phyloP scores from a whole-genome alignment of 2,888 invertebrate species.

The Xanthia icteritia region DNA sequence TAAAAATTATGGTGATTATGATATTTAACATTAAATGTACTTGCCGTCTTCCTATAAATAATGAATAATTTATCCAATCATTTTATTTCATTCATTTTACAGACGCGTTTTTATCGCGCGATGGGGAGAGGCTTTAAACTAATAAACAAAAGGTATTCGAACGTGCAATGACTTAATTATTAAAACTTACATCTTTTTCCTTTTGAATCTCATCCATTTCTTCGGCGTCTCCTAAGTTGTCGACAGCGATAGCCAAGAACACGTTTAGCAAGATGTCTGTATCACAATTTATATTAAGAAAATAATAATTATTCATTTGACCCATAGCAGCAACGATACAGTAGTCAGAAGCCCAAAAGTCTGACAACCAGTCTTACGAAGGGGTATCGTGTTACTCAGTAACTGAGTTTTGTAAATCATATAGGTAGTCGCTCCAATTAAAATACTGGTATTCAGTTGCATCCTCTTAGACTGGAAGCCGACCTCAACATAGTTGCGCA shows the following conservation, averaged over 20 bases:
- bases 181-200: slow-evolving; percentile 92
- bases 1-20: not conserved
- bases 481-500: not conserved
- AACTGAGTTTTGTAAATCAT: not conserved
- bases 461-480: not conserved
- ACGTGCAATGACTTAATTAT: not conserved
- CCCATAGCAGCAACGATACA: not conserved
- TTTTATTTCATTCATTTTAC: too few species aligned
- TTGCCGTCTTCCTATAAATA: not conserved
- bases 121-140: too few species aligned
- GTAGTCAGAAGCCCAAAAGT: too few species aligned
- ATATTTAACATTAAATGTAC: not conserved
- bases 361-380: not conserved
- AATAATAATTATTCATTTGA: not conserved
- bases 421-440: not conserved
- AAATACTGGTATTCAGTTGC: not conserved
- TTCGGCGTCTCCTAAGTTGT: slow-evolving; percentile 99
- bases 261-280: slow-evolving; percentile 99
- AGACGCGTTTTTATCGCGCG: too few species aligned
- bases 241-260: slow-evolving; percentile 99
- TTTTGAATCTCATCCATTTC: slow-evolving; percentile 98
- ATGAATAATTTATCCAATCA: too few species aligned
- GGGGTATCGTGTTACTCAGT: not conserved
- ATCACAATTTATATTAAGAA: not conserved
- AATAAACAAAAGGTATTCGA: not conserved